Percentiles rank a stretch among this genome's conserved stretches.
Conservation (phyloP, 2,113 vertebrate species). For the Choloepus hoffmanni region DNA sequence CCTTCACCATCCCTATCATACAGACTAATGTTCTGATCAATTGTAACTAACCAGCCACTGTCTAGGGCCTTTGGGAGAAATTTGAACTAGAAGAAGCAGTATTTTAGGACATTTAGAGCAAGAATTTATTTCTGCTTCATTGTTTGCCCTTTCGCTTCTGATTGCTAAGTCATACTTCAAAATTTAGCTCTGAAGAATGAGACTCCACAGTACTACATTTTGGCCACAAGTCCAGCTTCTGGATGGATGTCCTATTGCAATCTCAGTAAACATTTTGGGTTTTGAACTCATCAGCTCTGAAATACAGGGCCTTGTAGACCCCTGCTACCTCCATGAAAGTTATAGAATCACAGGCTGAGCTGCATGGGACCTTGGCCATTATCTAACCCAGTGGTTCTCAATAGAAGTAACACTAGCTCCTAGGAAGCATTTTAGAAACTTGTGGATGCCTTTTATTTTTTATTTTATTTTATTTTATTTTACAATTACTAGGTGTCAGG, state of each 20-base stretch:
- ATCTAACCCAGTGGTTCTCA: slow-evolving; percentile 30
- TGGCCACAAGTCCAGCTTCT: background rate
- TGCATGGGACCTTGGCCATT: background rate
- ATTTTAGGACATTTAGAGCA: background rate
- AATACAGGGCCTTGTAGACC: background rate
- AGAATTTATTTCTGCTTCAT: slow-evolving; percentile 14
- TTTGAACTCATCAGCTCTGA: background rate
- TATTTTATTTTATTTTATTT: background rate
- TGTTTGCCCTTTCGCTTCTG: background rate
- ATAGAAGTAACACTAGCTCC: background rate
- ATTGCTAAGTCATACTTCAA: slow-evolving; percentile 20
- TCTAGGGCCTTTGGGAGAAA: background rate
- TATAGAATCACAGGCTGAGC: background rate
- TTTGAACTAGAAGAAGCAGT: background rate
- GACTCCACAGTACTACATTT: background rate
- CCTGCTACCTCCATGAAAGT: background rate
- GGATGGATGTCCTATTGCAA: background rate
- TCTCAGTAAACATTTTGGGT: background rate
- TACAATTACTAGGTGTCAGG: no score
- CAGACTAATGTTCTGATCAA: background rate
- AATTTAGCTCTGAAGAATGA: slow-evolving; percentile 16
- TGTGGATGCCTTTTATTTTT: background rate
- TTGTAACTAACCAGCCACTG: background rate
- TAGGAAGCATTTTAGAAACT: background rate
- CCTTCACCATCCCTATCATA: background rate